Conservation (phyloP, 2,797 vertebrate species). For the Lutjanus campechanus region DNA sequence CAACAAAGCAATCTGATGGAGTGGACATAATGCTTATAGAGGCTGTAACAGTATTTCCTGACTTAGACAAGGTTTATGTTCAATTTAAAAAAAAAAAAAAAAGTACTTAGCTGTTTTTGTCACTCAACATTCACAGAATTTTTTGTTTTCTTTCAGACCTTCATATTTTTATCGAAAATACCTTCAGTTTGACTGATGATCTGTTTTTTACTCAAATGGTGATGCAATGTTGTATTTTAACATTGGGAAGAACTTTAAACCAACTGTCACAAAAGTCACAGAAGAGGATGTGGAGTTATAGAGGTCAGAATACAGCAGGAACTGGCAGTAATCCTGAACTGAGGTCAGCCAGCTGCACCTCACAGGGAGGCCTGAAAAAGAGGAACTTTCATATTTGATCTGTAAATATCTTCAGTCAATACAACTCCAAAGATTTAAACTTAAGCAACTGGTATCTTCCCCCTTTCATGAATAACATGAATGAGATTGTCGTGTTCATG, state of each 20-base stretch:
- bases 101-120: neutral
- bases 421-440: neutral
- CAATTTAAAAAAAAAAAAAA: too few species aligned
- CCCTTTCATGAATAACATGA: neutral
- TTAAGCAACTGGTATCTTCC: neutral
- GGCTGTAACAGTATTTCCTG: neutral
- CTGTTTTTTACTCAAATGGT: neutral
- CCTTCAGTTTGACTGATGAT: neutral
- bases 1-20: slow-evolving; percentile 56
- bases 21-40: slow-evolving; percentile 50
- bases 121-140: neutral
- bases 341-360: slow-evolving; percentile 28
- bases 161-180: neutral
- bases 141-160: neutral
- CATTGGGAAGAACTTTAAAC: slow-evolving; percentile 13
- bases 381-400: neutral
- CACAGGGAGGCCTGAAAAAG: neutral
- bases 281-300: slow-evolving; percentile 6
- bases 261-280: slow-evolving; percentile 26
- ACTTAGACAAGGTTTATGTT: neutral
- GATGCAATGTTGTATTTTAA: neutral
- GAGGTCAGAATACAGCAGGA: slow-evolving; percentile 48
- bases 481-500: neutral
- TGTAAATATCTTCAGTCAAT: neutral
- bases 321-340: slow-evolving; percentile 35